phyloP scores from a whole-genome alignment of 2,888 invertebrate genomes.

The Nezara viridula region DNA sequence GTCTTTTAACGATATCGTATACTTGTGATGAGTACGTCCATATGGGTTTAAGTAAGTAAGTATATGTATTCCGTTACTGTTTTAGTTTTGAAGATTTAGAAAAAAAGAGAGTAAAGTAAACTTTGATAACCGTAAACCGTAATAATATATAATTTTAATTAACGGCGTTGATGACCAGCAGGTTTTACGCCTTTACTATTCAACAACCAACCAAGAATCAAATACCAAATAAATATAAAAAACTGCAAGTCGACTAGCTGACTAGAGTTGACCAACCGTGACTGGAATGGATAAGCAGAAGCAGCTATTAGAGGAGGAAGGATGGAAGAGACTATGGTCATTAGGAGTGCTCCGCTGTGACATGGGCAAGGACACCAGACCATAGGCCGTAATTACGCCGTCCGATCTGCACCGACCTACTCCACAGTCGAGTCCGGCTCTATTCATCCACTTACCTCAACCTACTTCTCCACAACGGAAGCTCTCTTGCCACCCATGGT shows the following conservation, averaged over 20 bases:
- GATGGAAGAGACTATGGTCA: not conserved
- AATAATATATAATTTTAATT: too few relatives aligned
- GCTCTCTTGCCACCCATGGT: not conserved
- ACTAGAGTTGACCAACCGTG: not conserved
- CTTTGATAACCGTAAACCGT: too few relatives aligned
- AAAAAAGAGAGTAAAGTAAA: too few relatives aligned
- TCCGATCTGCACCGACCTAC: not conserved
- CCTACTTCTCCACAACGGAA: not conserved
- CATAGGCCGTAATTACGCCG: not conserved
- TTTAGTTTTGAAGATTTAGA: too few relatives aligned
- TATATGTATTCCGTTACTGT: too few relatives aligned
- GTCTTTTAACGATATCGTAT: too few relatives aligned
- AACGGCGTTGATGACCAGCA: too few relatives aligned
- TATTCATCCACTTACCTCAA: constrained; percentile 28
- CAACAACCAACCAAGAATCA: too few relatives aligned
- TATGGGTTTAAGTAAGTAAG: too few relatives aligned
- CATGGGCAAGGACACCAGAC: constrained; percentile 1
- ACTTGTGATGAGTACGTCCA: too few relatives aligned
- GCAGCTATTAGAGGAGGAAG: not conserved
- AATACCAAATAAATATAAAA: too few relatives aligned
- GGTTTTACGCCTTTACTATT: too few relatives aligned
- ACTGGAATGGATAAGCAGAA: not conserved
- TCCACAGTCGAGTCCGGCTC: not conserved
- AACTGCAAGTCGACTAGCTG: not conserved
- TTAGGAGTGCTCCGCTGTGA: not conserved